These are phyloP conservation scores for Gymnocephalus cernua DNA, from an alignment of 2,113 vertebrate genomes.

Conservation along the genomic window DNA sequence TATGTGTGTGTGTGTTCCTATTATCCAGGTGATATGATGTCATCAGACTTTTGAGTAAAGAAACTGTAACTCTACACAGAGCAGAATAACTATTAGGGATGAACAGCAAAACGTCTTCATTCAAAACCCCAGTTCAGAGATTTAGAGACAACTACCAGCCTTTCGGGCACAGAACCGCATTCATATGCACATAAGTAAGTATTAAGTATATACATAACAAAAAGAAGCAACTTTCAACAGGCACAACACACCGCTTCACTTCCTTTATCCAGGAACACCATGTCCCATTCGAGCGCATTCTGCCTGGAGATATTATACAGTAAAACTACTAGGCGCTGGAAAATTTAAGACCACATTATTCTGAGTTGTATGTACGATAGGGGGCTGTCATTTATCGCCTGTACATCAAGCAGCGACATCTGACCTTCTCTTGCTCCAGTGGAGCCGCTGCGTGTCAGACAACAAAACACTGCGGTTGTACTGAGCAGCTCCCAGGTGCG, in stretches of 20 bases:
- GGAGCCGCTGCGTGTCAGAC: slow-evolving; percentile 7
- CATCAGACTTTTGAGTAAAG: not conserved
- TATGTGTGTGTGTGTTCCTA: too few species aligned
- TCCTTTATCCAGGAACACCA: not conserved
- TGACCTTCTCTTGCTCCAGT: slow-evolving; percentile 35
- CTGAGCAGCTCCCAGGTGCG: slow-evolving; percentile 36
- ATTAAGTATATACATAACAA: not conserved
- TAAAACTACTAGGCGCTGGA: not conserved
- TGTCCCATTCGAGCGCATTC: not conserved
- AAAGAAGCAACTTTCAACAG: not conserved
- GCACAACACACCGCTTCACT: not conserved
- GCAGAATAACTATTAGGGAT: not conserved
- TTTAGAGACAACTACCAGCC: not conserved
- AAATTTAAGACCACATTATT: not conserved
- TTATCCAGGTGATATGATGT: not conserved
- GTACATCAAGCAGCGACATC: not conserved
- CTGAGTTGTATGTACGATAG: not conserved
- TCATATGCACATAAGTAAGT: not conserved
- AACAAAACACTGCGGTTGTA: slow-evolving; percentile 32
- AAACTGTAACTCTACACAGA: not conserved
- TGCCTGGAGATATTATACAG: not conserved
- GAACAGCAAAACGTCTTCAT: not conserved
- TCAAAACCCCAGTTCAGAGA: not conserved
- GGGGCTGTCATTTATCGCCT: not conserved
- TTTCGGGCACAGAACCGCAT: not conserved